These are phyloP conservation scores for Atherix ibis DNA, from an alignment of 2,888 invertebrate genomes.

Conservation along the genomic window DNA sequence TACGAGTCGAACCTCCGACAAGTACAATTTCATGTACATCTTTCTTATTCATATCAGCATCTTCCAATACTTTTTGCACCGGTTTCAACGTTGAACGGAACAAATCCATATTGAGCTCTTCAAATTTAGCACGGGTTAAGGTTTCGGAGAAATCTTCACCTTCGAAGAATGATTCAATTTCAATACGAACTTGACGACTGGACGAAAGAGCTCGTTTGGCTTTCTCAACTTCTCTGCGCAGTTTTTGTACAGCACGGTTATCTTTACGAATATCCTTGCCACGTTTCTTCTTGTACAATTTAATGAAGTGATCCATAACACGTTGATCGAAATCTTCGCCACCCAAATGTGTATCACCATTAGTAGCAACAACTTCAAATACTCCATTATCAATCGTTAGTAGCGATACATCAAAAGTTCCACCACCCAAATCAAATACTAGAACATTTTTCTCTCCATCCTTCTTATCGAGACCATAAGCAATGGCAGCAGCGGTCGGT, in stretches of 20 bases:
- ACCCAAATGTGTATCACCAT: slow-evolving; percentile 91
- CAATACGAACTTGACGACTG: slow-evolving; percentile 86
- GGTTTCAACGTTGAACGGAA: slow-evolving; percentile 88
- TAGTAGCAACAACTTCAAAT: slow-evolving; percentile 56
- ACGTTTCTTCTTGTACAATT: slow-evolving; percentile 96
- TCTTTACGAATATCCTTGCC: slow-evolving; percentile 93
- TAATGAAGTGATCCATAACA: slow-evolving; percentile 98
- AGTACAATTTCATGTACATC: slow-evolving; percentile 98
- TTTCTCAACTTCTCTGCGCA: slow-evolving; percentile 93
- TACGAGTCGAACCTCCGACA: slow-evolving; percentile 97
- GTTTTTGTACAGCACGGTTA: slow-evolving; percentile 86
- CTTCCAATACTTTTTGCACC: slow-evolving; percentile 90
- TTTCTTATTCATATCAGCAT: slow-evolving; percentile 97
- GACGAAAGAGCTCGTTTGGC: slow-evolving; percentile 92
- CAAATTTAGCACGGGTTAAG: slow-evolving; percentile 94
- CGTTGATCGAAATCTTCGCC: slow-evolving; percentile 99
- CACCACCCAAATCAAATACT: slow-evolving; percentile 98
- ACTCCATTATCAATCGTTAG: slow-evolving; percentile 98
- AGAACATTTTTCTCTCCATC: slow-evolving; percentile 97
- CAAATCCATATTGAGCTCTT: slow-evolving; percentile 89
- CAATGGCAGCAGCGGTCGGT: slow-evolving; percentile 92
- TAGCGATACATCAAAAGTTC: slow-evolving; percentile 97
- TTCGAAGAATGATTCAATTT: slow-evolving; percentile 96
- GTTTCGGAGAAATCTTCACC: slow-evolving; percentile 98
- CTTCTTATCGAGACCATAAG: slow-evolving; percentile 92